These are phyloP conservation scores for Mellivora capensis DNA, from an alignment of 2,113 vertebrate genomes.

Conservation along the genomic window DNA sequence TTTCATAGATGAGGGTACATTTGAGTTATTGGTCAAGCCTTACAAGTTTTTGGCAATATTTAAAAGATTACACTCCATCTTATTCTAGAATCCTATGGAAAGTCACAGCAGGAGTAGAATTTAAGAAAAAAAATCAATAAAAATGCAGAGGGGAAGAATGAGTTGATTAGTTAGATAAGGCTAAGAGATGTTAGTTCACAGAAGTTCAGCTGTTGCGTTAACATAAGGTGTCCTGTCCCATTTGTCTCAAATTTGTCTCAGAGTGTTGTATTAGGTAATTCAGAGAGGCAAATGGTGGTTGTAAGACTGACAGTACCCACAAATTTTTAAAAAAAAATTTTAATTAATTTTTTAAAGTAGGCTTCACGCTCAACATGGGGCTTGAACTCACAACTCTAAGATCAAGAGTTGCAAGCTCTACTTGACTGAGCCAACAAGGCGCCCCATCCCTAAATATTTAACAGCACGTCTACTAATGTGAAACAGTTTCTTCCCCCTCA, in stretches of 20 bases:
- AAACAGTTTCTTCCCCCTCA: not conserved
- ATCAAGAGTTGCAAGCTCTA: not conserved
- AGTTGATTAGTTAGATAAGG: not conserved
- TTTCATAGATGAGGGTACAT: not conserved
- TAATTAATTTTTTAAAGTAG: not conserved
- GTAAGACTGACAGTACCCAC: not conserved
- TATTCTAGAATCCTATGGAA: not conserved
- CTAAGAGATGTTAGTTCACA: not conserved
- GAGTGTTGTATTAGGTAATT: not conserved
- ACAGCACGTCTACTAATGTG: not conserved
- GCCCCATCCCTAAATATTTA: not conserved
- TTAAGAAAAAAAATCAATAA: not conserved
- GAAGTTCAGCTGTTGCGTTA: not conserved
- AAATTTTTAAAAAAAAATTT: not conserved
- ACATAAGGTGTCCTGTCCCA: accelerated
- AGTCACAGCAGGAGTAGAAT: not conserved
- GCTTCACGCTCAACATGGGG: not conserved
- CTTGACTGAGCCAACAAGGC: not conserved
- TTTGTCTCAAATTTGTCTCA: not conserved
- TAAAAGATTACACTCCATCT: not conserved
- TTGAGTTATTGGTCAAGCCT: not conserved
- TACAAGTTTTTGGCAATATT: not conserved
- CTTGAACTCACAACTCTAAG: not conserved
- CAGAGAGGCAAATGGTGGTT: not conserved
- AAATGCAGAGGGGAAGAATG: not conserved